These are phyloP conservation scores for Phasia obesa DNA, from an alignment of 2,888 invertebrate genomes.

Conservation along the genomic window DNA sequence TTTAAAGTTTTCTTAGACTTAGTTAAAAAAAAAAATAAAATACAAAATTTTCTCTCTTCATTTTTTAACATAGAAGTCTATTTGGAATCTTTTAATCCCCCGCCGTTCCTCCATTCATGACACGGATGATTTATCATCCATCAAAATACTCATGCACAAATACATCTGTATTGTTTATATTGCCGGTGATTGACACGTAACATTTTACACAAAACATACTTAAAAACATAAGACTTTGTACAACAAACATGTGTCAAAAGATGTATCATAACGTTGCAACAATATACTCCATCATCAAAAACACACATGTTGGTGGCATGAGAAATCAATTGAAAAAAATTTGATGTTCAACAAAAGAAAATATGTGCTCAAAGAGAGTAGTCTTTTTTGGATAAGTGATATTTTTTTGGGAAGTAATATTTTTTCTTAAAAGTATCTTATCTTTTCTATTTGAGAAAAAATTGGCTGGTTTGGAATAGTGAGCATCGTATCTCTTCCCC, in stretches of 20 bases:
- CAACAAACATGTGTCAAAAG: constrained; percentile 47
- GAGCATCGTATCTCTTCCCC: too few relatives aligned
- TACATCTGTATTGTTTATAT: constrained; percentile 13
- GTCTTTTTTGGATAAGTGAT: not conserved
- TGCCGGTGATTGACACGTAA: constrained; percentile 60
- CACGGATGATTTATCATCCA: constrained; percentile 59
- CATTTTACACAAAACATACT: constrained; percentile 50
- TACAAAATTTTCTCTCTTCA: not conserved
- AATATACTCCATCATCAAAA: constrained; percentile 27
- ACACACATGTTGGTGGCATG: constrained; percentile 15
- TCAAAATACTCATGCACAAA: constrained; percentile 23
- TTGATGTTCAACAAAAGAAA: not conserved
- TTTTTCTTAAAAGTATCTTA: not conserved
- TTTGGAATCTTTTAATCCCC: constrained; percentile 1
- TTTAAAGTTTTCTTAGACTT: too few relatives aligned
- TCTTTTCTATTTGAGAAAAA: too few relatives aligned
- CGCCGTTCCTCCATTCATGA: constrained; percentile 11
- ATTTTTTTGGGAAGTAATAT: not conserved
- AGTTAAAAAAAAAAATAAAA: too few relatives aligned
- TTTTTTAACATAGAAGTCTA: constrained; percentile 25
- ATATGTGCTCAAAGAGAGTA: not conserved
- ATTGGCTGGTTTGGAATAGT: too few relatives aligned
- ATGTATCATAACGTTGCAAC: constrained; percentile 46
- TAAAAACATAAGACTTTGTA: not conserved
- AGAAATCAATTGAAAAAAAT: constrained; percentile 21